Evolutionary conservation across 1,140 invertebrate genomes (phyloP).

Genomic region (Daktulosphaira vitifoliae): DNA sequence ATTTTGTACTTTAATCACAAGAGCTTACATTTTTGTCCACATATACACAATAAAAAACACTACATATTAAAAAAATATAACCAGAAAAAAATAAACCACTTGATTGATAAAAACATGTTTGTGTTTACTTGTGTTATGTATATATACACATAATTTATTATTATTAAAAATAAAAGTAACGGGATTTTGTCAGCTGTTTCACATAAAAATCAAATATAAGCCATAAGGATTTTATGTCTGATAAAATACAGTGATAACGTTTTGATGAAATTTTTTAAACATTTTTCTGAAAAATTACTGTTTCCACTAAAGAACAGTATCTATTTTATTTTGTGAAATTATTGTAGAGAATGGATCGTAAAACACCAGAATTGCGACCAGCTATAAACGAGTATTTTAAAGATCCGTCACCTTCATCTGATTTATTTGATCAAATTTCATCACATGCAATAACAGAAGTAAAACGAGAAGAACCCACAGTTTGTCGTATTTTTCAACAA

Average conservation of each 20-base stretch:
- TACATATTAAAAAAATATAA: conserved; percentile 14
- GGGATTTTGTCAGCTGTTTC: conserved; percentile 31
- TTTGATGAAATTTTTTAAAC: not conserved
- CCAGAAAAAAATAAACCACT: conserved; percentile 22
- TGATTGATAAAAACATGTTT: conserved; percentile 22
- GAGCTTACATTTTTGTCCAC: conserved; percentile 28
- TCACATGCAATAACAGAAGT: not conserved
- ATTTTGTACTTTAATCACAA: conserved; percentile 28
- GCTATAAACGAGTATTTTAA: conserved; percentile 22
- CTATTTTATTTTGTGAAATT: no score
- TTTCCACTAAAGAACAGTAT: no score
- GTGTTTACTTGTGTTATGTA: not conserved
- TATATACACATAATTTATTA: not conserved
- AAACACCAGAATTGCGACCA: conserved; percentile 7
- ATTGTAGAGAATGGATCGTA: conserved; percentile 9
- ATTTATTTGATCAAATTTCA: conserved; percentile 16
- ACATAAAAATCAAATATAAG: conserved; percentile 9
- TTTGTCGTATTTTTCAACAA: conserved; percentile 22
- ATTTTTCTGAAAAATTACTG: not conserved
- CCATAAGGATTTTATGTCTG: not conserved
- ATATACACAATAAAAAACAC: not conserved
- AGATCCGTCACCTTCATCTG: conserved; percentile 11
- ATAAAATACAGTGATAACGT: conserved; percentile 8
- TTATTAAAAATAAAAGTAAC: conserved; percentile 31
- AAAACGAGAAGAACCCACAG: conserved; percentile 15